Evolutionary conservation across 2,113 vertebrate species (phyloP).

Genomic region (Onychorhynchus coronatus): DNA sequence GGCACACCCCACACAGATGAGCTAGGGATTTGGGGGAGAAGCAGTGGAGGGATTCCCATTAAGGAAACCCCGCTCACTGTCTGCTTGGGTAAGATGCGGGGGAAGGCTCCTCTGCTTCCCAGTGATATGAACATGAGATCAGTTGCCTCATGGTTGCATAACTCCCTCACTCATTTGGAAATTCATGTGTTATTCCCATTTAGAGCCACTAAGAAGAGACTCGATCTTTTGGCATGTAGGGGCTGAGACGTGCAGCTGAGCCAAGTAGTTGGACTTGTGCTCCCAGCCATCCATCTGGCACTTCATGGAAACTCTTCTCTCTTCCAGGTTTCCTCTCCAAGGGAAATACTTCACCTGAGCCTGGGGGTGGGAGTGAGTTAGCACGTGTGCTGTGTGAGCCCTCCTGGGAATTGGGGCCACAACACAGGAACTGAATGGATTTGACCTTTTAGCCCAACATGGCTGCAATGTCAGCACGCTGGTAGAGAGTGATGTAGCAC

Average conservation of each 20-base stretch:
- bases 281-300: rapidly evolving
- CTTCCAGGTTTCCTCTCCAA: background rate
- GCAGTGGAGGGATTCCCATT: background rate
- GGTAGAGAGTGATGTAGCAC: rapidly evolving
- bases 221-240: background rate
- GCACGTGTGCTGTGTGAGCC: background rate
- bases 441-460: rapidly evolving
- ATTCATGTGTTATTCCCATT: background rate
- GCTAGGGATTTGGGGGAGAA: slow-evolving; percentile 8
- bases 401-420: background rate
- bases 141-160: background rate
- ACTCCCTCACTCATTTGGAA: background rate
- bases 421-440: background rate
- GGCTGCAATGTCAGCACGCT: rapidly evolving
- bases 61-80: background rate
- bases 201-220: background rate
- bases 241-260: background rate
- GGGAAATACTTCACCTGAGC: background rate
- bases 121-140: rapidly evolving
- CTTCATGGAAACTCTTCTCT: background rate
- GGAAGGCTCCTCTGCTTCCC: slow-evolving; percentile 5
- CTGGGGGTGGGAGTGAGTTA: background rate
- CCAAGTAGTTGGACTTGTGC: rapidly evolving
- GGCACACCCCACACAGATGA: background rate
- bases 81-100: background rate